Evolutionary conservation across 1,140 invertebrate species (phyloP).

Genomic region (Onthophagus taurus): DNA sequence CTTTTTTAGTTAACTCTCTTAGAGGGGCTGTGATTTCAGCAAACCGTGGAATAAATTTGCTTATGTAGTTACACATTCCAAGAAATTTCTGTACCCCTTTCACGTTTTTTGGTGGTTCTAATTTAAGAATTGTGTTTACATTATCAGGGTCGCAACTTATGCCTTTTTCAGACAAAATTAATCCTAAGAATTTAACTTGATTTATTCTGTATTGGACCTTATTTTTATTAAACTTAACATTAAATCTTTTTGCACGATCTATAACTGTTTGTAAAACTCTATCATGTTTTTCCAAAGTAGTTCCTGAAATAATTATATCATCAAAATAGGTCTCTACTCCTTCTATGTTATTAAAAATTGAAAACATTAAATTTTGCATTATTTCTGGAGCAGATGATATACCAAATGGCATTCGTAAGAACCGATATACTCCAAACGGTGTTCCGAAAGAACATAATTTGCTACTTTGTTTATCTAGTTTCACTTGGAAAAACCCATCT

Average conservation of each 20-base stretch:
- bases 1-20: too few relatives aligned
- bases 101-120: not conserved
- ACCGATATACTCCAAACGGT: too few relatives aligned
- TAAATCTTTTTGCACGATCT: constrained; percentile 27
- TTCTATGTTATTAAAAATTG: too few relatives aligned
- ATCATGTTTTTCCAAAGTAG: constrained; percentile 23
- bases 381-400: too few relatives aligned
- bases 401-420: too few relatives aligned
- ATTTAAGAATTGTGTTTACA: not conserved
- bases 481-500: too few relatives aligned
- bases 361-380: too few relatives aligned
- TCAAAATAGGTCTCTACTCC: too few relatives aligned
- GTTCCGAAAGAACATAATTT: too few relatives aligned
- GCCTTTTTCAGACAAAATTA: constrained; percentile 10
- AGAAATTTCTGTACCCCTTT: constrained; percentile 6
- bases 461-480: too few relatives aligned
- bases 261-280: constrained; percentile 29
- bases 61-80: not conserved
- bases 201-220: too few relatives aligned
- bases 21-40: not conserved
- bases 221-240: constrained; percentile 34
- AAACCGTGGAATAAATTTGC: not conserved
- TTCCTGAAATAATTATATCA: constrained; percentile 8
- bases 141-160: constrained; percentile 1
- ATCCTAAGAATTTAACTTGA: too few relatives aligned